Percentiles rank a stretch among this genome's conserved stretches.
Conservation (phyloP, 1,140 invertebrate species). For the Formica exsecta region DNA sequence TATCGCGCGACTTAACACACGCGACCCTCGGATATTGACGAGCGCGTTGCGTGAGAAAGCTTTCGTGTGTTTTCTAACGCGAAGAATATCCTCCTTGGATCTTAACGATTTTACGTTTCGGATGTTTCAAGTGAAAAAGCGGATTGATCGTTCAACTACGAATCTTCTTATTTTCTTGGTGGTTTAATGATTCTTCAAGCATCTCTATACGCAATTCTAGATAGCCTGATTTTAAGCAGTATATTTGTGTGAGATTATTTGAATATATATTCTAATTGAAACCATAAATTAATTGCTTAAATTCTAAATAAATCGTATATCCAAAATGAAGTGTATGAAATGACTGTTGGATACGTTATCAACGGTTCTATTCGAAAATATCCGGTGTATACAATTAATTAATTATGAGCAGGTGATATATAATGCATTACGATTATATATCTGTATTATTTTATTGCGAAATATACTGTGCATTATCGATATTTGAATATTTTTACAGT, state of each 20-base stretch:
- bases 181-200: too few species aligned
- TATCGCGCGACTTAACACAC: constrained; percentile 47
- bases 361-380: neutral
- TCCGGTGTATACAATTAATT: neutral
- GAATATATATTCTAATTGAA: neutral
- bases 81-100: neutral
- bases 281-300: neutral
- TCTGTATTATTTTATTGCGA: neutral
- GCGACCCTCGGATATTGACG: constrained; percentile 32
- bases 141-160: neutral
- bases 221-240: neutral
- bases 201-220: neutral
- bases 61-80: neutral
- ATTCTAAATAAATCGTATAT: neutral
- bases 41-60: neutral
- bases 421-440: constrained; percentile 33
- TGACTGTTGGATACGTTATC: constrained; percentile 3
- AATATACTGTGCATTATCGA: constrained; percentile 20
- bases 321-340: neutral
- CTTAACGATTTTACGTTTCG: neutral
- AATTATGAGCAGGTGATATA: constrained; percentile 25
- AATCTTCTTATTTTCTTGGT: neutral
- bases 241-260: neutral
- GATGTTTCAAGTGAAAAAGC: neutral
- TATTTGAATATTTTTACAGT: neutral